A percentile compares a stretch with the other conserved stretches of the same genome.
Evolutionary conservation across 2,113 vertebrate genomes (phyloP).

Genomic region (Oncorhynchus mykiss): DNA sequence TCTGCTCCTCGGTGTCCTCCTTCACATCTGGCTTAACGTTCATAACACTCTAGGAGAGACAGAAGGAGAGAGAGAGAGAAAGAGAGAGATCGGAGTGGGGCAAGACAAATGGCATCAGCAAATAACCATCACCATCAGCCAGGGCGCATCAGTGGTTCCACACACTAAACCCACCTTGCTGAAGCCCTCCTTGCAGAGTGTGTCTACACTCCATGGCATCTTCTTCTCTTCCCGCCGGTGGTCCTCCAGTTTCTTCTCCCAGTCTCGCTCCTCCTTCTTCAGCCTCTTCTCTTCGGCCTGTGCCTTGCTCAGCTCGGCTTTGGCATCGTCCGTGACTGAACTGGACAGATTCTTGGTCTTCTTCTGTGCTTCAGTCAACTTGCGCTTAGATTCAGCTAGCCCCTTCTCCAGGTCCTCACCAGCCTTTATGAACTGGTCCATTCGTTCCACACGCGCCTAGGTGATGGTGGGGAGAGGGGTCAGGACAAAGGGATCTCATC

Average conservation of each 20-base stretch:
- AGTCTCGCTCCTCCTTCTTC: conserved; percentile 81
- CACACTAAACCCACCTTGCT: conserved; percentile 82
- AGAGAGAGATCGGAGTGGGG: background rate
- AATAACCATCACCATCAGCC: background rate
- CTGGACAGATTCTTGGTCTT: conserved; percentile 76
- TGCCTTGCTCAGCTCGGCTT: conserved; percentile 73
- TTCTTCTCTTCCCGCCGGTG: conserved; percentile 85
- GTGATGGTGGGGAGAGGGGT: background rate
- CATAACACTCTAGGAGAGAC: conserved; percentile 80
- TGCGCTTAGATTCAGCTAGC: conserved; percentile 77
- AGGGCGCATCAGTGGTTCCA: background rate
- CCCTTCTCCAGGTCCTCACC: conserved; percentile 81
- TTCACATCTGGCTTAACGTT: conserved; percentile 76
- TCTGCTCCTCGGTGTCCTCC: conserved; percentile 87
- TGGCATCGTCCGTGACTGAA: conserved; percentile 27
- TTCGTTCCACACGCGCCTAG: conserved; percentile 90
- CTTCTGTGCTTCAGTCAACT: conserved; percentile 79
- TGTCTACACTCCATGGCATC: conserved; percentile 96
- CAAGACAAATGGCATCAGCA: background rate
- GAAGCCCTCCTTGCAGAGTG: conserved; percentile 91
- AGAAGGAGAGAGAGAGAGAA: background rate
- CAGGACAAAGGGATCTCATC: background rate
- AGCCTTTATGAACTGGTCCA: conserved; percentile 88
- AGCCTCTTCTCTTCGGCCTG: conserved; percentile 83
- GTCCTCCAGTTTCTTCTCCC: conserved; percentile 80